These are phyloP conservation scores for Malurus splendens DNA, from an alignment of 2,797 vertebrate species.

Conservation along the genomic window DNA sequence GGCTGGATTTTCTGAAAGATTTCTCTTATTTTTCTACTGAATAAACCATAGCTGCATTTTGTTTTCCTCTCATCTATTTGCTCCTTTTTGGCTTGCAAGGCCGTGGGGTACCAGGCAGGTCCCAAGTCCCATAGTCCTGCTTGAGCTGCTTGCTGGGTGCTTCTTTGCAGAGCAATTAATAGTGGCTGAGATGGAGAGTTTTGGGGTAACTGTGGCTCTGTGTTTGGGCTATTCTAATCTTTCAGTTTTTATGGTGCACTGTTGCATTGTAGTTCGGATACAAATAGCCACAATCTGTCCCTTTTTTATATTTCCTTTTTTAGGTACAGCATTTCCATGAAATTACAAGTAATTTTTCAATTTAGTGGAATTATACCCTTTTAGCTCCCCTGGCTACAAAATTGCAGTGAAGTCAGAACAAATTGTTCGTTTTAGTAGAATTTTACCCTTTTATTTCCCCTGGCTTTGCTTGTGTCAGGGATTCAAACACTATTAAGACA, in stretches of 20 bases:
- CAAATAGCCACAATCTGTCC: not conserved
- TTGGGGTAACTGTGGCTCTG: not conserved
- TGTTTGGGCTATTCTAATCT: not conserved
- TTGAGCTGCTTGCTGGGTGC: not conserved
- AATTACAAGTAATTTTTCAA: not conserved
- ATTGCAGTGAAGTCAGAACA: not conserved
- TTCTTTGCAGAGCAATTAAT: not conserved
- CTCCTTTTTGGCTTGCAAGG: not conserved
- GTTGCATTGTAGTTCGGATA: not conserved
- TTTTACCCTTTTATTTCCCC: not conserved
- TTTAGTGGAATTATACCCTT: not conserved
- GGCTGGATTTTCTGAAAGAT: constrained; percentile 1
- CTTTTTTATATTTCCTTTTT: not conserved
- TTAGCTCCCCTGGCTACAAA: not conserved
- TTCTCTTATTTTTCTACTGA: constrained; percentile 20
- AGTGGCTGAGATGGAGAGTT: not conserved
- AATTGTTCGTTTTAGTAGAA: not conserved
- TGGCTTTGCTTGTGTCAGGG: not conserved
- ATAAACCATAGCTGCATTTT: not conserved
- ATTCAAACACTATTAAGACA: not conserved
- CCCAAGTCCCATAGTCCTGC: not conserved
- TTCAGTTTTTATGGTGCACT: not conserved
- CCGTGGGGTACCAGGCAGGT: not conserved
- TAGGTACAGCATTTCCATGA: not conserved
- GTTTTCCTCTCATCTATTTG: not conserved